These are phyloP conservation scores for Choreutis nemorana DNA, from an alignment of 2,888 invertebrate species.

Conservation along the genomic window DNA sequence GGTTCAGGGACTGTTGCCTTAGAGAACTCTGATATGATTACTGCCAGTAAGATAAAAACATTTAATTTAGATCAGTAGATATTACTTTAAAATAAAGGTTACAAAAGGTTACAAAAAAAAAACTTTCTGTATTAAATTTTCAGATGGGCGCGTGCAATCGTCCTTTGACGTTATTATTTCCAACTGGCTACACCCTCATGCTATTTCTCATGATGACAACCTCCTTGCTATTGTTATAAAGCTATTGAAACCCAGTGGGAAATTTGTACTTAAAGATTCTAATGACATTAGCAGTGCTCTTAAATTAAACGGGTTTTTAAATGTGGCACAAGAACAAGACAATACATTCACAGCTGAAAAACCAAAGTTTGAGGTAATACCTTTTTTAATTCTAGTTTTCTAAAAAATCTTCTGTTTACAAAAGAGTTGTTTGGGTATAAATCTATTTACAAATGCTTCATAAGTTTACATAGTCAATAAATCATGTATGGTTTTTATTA, in stretches of 20 bases:
- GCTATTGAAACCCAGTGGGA: slow-evolving; percentile 71
- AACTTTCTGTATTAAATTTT: slow-evolving; percentile 11
- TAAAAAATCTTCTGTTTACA: neutral
- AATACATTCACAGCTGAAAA: slow-evolving; percentile 62
- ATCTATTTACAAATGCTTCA: neutral
- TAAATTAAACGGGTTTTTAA: slow-evolving; percentile 72
- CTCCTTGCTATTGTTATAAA: slow-evolving; percentile 66
- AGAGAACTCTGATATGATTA: slow-evolving; percentile 68
- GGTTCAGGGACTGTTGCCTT: slow-evolving; percentile 57
- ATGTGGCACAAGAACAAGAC: slow-evolving; percentile 30
- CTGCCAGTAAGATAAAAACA: slow-evolving; percentile 53
- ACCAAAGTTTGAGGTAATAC: slow-evolving; percentile 75
- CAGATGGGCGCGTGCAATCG: slow-evolving; percentile 66
- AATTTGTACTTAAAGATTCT: slow-evolving; percentile 58
- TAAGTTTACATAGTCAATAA: neutral
- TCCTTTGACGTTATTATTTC: slow-evolving; percentile 70
- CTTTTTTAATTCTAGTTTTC: slow-evolving; percentile 1
- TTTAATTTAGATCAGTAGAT: neutral
- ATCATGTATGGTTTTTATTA: neutral
- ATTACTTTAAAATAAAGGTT: neutral
- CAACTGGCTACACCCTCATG: slow-evolving; percentile 47
- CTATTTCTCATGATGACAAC: slow-evolving; percentile 40
- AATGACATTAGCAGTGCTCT: slow-evolving; percentile 53
- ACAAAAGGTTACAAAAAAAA: neutral
- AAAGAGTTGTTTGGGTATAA: too few species aligned